These are phyloP conservation scores for Sicus ferrugineus DNA, from an alignment of 2,888 invertebrate species.

Conservation along the genomic window DNA sequence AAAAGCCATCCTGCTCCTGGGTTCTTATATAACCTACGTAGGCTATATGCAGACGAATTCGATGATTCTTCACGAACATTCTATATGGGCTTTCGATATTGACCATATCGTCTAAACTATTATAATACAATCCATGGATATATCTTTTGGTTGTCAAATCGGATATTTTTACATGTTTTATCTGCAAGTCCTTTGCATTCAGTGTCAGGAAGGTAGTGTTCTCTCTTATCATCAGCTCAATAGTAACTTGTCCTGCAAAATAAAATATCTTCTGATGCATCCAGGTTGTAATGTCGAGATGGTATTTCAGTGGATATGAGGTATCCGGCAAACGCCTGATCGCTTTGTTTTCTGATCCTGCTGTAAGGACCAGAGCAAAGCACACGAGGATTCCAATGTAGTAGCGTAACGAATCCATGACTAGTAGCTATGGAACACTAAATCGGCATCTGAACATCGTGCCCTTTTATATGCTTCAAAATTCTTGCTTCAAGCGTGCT, in stretches of 20 bases:
- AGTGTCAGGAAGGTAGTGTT: conserved; percentile 39
- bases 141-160: conserved; percentile 4
- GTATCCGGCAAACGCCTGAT: conserved; percentile 66
- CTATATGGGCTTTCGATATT: too few species aligned
- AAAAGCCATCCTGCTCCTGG: not conserved
- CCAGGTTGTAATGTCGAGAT: conserved; percentile 46
- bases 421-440: too few species aligned
- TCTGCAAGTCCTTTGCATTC: not conserved
- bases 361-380: too few species aligned
- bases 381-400: too few species aligned
- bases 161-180: not conserved
- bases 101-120: too few species aligned
- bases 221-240: conserved; percentile 33
- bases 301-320: conserved; percentile 66
- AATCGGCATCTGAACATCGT: too few species aligned
- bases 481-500: too few species aligned
- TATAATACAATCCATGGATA: too few species aligned
- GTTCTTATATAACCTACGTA: not conserved
- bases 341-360: too few species aligned
- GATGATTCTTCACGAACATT: not conserved
- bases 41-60: conserved; percentile 24
- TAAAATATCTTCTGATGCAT: conserved; percentile 39
- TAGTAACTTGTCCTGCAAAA: conserved; percentile 41
- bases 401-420: too few species aligned
- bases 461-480: too few species aligned